These are phyloP conservation scores for Pardalotus punctatus DNA, from an alignment of 2,113 vertebrate genomes.

Conservation along the genomic window DNA sequence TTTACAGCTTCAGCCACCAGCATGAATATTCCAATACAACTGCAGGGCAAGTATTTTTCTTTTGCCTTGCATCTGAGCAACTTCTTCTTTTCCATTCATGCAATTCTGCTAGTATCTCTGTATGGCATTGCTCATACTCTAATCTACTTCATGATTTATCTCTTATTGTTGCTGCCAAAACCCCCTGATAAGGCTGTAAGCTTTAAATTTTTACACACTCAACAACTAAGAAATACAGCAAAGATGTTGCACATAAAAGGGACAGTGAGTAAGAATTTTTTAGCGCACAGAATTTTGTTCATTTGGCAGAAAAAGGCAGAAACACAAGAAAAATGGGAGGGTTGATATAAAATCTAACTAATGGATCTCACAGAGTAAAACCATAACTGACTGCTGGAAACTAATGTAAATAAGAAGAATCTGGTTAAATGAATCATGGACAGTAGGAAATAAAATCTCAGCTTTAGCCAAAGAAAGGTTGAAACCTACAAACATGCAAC, in stretches of 20 bases:
- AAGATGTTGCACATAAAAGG: not conserved
- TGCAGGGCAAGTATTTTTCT: not conserved
- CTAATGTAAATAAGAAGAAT: not conserved
- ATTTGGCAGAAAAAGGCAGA: not conserved
- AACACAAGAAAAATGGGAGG: not conserved
- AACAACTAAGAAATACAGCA: slow-evolving; percentile 35
- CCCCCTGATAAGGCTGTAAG: not conserved
- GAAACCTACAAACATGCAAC: not conserved
- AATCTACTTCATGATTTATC: slow-evolving; percentile 23
- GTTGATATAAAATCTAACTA: not conserved
- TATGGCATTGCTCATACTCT: not conserved
- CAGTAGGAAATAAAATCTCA: not conserved
- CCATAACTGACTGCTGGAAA: not conserved
- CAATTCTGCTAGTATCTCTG: not conserved
- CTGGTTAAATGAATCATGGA: not conserved
- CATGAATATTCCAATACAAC: not conserved
- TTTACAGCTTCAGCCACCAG: not conserved
- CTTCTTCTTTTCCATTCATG: slow-evolving; percentile 15
- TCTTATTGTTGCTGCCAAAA: slow-evolving; percentile 24
- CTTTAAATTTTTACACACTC: slow-evolving; percentile 29
- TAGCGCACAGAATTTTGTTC: slow-evolving; percentile 37
- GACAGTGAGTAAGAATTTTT: slow-evolving; percentile 1
- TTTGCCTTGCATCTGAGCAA: not conserved
- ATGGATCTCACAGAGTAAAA: not conserved
- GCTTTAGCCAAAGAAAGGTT: not conserved